Evolutionary conservation across 2,888 invertebrate genomes (phyloP).

Genomic region (Scaptomyza caliginosa): DNA sequence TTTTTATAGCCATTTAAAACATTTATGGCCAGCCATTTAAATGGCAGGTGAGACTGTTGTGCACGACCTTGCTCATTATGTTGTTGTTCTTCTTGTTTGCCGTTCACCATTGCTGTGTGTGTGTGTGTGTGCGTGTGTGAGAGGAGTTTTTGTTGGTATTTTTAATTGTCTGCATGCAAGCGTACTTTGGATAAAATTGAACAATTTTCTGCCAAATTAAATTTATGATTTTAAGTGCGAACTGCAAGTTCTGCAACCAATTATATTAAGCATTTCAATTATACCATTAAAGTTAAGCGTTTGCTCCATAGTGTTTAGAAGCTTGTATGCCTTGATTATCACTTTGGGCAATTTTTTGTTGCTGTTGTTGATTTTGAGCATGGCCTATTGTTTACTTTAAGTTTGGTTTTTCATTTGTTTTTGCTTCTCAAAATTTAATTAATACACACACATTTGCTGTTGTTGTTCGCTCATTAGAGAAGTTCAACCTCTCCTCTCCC

Average conservation of each 20-base stretch:
- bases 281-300: neutral
- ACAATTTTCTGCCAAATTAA: neutral
- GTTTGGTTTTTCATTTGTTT: slow-evolving; percentile 20
- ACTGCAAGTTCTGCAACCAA: too few species aligned
- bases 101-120: too few species aligned
- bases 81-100: neutral
- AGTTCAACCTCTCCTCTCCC: slow-evolving; percentile 12
- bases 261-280: neutral
- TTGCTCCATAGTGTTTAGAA: slow-evolving; percentile 4
- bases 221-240: neutral
- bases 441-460: slow-evolving; percentile 30
- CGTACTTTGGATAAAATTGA: neutral
- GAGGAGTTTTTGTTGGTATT: slow-evolving; percentile 37
- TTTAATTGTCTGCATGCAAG: slow-evolving; percentile 62
- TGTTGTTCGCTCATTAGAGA: slow-evolving; percentile 43
- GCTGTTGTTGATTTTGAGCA: slow-evolving; percentile 29
- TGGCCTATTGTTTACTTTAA: slow-evolving; percentile 46
- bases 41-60: slow-evolving; percentile 62
- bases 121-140: too few species aligned
- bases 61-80: slow-evolving; percentile 63
- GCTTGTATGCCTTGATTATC: slow-evolving; percentile 47
- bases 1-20: slow-evolving; percentile 73
- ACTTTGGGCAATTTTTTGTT: slow-evolving; percentile 43
- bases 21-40: slow-evolving; percentile 72
- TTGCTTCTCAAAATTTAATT: slow-evolving; percentile 50